Evolutionary conservation across 2,113 vertebrate species (phyloP).

Genomic region (Rhineura floridana): DNA sequence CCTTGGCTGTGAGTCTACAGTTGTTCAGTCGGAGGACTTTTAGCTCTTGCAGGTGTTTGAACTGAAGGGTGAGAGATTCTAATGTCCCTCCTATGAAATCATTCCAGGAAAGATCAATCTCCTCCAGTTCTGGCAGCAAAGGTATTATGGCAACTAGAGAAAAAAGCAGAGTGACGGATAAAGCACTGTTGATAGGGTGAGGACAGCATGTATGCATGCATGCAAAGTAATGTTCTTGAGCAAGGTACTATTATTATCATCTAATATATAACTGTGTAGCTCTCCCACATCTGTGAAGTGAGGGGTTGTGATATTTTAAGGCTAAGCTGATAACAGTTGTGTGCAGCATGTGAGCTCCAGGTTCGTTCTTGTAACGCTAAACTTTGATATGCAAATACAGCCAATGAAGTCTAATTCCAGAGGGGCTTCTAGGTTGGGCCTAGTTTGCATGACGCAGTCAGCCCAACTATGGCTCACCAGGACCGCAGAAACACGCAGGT

Average conservation of each 20-base stretch:
- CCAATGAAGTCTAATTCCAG: no score
- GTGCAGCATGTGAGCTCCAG: no score
- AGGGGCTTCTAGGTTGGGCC: no score
- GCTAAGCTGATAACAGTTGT: no score
- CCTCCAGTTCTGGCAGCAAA: slow-evolving; percentile 81
- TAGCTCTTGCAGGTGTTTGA: slow-evolving; percentile 77
- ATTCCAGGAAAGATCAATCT: slow-evolving; percentile 90
- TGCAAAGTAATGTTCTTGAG: background rate
- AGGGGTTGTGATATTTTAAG: slow-evolving; percentile 1
- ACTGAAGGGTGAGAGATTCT: slow-evolving; percentile 73
- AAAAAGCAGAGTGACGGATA: slow-evolving; percentile 13
- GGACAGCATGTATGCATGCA: no score
- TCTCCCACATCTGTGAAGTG: slow-evolving; percentile 1
- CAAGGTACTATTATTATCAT: background rate
- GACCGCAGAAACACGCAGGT: no score
- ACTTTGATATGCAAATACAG: no score
- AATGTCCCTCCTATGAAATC: slow-evolving; percentile 81
- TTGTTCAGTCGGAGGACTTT: slow-evolving; percentile 80
- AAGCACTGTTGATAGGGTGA: background rate
- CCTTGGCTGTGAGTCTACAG: slow-evolving; percentile 82
- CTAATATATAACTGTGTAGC: background rate
- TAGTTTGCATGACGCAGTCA: no score
- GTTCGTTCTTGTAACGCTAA: no score
- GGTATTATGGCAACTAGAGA: slow-evolving; percentile 76
- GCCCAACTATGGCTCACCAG: no score